Conservation (phyloP, 2,797 vertebrate genomes). For the Columba guinea region DNA sequence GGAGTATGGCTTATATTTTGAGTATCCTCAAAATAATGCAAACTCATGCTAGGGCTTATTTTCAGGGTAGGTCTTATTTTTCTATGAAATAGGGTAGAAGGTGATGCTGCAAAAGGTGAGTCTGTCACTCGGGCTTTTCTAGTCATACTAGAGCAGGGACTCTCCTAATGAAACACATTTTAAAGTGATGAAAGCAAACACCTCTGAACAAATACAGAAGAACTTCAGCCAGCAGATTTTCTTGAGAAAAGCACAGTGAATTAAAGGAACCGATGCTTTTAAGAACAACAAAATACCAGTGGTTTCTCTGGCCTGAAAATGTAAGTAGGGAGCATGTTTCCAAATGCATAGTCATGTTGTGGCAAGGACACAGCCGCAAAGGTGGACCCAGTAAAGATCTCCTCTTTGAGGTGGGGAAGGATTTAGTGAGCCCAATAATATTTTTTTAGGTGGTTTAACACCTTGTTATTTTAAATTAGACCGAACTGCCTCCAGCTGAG, state of each 20-base stretch:
- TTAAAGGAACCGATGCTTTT: background rate
- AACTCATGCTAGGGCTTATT: too few relatives aligned
- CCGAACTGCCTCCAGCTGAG: background rate
- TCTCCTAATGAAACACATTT: background rate
- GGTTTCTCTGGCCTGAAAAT: background rate
- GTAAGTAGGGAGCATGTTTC: background rate
- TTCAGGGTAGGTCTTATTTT: too few relatives aligned
- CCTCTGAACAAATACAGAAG: background rate
- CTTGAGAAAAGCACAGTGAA: background rate
- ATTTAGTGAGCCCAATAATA: background rate
- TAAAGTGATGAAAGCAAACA: background rate
- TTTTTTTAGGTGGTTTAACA: background rate
- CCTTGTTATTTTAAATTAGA: background rate
- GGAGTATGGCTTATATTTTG: too few relatives aligned
- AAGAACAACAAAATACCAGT: background rate
- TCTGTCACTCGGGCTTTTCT: background rate
- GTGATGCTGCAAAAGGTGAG: background rate
- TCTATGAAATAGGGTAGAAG: background rate
- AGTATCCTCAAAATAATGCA: too few relatives aligned
- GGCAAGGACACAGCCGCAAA: background rate
- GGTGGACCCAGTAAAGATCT: background rate
- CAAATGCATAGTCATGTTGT: background rate
- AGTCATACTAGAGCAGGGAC: background rate
- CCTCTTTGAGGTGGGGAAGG: background rate
- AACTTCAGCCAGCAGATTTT: background rate